Evolutionary conservation across 2,797 vertebrate genomes (phyloP).

Genomic region (Urocyon cinereoargenteus): DNA sequence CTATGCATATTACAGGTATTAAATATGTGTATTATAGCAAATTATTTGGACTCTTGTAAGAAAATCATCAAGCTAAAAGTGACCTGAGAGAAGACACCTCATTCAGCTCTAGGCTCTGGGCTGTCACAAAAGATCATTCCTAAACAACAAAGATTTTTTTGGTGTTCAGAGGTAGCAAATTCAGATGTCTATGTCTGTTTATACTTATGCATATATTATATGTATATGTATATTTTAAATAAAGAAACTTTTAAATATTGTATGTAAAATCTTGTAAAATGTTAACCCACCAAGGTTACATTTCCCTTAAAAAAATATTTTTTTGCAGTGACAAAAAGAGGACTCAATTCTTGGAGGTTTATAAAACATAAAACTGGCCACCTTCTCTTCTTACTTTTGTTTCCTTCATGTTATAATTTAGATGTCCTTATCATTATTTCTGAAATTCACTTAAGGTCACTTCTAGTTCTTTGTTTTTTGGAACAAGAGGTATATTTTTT

Average conservation of each 20-base stretch:
- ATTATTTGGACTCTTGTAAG: slow-evolving; percentile 36
- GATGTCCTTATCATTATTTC: background rate
- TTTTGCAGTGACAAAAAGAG: background rate
- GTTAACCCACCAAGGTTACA: background rate
- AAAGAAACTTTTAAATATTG: background rate
- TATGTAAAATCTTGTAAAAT: background rate
- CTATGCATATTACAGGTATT: background rate
- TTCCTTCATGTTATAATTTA: background rate
- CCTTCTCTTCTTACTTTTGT: background rate
- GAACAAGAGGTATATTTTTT: background rate
- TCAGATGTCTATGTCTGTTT: background rate
- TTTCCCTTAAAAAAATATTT: background rate
- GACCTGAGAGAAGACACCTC: background rate
- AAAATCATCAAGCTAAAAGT: slow-evolving; percentile 10
- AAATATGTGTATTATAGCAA: background rate
- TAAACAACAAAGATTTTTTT: background rate
- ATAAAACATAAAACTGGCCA: background rate
- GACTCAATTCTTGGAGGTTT: background rate
- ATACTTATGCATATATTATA: background rate
- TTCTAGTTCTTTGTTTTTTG: background rate
- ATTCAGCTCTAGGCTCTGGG: background rate
- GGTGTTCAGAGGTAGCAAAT: background rate
- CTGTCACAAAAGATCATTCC: background rate
- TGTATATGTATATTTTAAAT: slow-evolving; percentile 9
- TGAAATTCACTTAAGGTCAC: background rate